Evolutionary conservation across 2,888 invertebrate species (phyloP).

Genomic region (Embidobia sp.): DNA sequence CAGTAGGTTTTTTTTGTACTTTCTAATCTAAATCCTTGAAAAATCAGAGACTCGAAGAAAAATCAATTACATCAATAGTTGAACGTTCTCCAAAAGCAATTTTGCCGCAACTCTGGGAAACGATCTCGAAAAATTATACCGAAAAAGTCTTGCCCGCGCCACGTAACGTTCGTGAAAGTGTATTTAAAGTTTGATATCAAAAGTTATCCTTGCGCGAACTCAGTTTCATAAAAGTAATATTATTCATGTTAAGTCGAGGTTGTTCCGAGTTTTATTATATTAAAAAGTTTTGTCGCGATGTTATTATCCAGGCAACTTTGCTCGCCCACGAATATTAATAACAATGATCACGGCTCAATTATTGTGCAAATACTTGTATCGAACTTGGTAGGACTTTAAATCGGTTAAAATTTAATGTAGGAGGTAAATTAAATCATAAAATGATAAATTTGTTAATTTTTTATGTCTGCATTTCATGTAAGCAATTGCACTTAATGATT

Average conservation of each 20-base stretch:
- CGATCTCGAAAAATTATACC: conserved; percentile 17
- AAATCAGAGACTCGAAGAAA: too few species aligned
- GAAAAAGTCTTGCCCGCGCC: conserved; percentile 5
- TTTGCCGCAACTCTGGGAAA: neutral
- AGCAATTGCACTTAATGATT: too few species aligned
- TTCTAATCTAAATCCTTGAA: too few species aligned
- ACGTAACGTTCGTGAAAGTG: conserved; percentile 2
- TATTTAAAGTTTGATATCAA: conserved; percentile 48
- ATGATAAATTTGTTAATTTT: too few species aligned
- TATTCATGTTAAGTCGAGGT: conserved; percentile 38
- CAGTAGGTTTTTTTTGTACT: too few species aligned
- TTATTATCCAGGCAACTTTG: conserved; percentile 22
- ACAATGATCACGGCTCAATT: conserved; percentile 6
- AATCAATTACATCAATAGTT: conserved; percentile 29
- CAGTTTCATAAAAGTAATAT: conserved; percentile 39
- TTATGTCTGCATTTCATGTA: too few species aligned
- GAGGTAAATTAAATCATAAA: too few species aligned
- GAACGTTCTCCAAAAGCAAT: conserved; percentile 18
- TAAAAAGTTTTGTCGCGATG: conserved; percentile 14
- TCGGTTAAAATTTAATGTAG: too few species aligned
- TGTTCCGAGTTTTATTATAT: conserved; percentile 31
- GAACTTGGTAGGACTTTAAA: too few species aligned
- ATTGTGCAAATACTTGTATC: conserved; percentile 18
- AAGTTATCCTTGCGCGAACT: conserved; percentile 26
- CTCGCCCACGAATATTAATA: conserved; percentile 18